A percentile compares a stretch with the other conserved stretches of the same genome.
Conservation (phyloP, 1,140 invertebrate species). For the Drosophila ercepeae region DNA sequence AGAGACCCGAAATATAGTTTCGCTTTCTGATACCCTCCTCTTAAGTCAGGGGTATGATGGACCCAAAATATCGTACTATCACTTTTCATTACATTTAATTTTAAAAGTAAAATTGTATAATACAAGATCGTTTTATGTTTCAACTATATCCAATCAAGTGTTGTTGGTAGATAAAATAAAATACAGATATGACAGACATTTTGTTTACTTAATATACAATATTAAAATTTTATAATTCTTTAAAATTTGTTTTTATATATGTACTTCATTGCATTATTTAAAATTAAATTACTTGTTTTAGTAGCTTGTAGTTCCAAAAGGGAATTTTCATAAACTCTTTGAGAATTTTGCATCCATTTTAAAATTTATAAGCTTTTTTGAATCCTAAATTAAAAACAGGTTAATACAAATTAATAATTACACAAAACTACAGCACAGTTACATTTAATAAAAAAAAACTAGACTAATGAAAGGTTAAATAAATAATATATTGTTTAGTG, state of each 20-base stretch:
- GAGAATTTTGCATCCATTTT: not conserved
- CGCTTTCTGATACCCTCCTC: conserved; percentile 26
- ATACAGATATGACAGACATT: no score
- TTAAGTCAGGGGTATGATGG: conserved; percentile 9
- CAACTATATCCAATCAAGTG: no score
- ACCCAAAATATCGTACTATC: not conserved
- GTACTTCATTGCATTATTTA: not conserved
- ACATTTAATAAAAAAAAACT: not conserved
- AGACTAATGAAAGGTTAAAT: not conserved
- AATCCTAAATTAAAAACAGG: no score
- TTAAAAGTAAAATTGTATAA: not conserved
- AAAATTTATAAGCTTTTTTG: not conserved
- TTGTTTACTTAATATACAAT: not conserved
- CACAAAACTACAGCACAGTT: not conserved
- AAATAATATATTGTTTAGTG: not conserved
- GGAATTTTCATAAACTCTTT: not conserved
- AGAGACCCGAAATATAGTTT: conserved; percentile 45
- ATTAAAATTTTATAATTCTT: not conserved
- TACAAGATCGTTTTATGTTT: not conserved
- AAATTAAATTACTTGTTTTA: not conserved
- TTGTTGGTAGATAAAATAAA: no score
- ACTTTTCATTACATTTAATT: not conserved
- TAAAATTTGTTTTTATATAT: not conserved
- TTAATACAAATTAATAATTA: no score
- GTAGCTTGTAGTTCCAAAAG: no score